phyloP scores from a whole-genome alignment of 2,113 vertebrate species.

The Prunella fulvescens region DNA sequence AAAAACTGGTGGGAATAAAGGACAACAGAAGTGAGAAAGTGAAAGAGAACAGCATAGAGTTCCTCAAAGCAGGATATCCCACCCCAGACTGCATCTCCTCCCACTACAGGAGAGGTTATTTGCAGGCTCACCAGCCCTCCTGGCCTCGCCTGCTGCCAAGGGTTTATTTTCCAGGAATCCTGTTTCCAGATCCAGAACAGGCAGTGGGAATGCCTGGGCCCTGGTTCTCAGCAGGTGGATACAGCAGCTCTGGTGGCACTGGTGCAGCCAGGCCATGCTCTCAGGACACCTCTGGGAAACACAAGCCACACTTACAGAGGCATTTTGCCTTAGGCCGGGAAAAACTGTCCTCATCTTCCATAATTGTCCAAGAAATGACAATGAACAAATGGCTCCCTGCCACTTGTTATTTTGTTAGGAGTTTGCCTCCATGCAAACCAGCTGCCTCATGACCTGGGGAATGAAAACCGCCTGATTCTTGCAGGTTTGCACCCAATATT shows the following conservation, averaged over 20 bases:
- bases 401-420: not conserved
- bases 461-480: not conserved
- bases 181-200: not conserved
- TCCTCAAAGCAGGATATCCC: not conserved
- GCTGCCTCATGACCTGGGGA: not conserved
- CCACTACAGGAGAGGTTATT: not conserved
- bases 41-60: not conserved
- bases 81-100: not conserved
- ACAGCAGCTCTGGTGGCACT: not conserved
- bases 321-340: not conserved
- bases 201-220: not conserved
- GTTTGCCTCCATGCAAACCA: not conserved
- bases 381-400: not conserved
- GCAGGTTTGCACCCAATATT: not conserved
- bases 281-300: not conserved
- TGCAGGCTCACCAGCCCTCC: not conserved
- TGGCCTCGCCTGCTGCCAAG: not conserved
- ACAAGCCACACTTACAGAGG: not conserved
- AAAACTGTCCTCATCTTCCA: not conserved
- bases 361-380: not conserved
- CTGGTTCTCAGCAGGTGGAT: not conserved
- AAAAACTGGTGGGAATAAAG: not conserved
- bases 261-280: rapidly evolving
- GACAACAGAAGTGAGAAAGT: not conserved
- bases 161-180: not conserved